Percentiles rank a stretch among this genome's conserved stretches.
Conservation (phyloP, 2,113 vertebrate species). For the Anas platyrhynchos region DNA sequence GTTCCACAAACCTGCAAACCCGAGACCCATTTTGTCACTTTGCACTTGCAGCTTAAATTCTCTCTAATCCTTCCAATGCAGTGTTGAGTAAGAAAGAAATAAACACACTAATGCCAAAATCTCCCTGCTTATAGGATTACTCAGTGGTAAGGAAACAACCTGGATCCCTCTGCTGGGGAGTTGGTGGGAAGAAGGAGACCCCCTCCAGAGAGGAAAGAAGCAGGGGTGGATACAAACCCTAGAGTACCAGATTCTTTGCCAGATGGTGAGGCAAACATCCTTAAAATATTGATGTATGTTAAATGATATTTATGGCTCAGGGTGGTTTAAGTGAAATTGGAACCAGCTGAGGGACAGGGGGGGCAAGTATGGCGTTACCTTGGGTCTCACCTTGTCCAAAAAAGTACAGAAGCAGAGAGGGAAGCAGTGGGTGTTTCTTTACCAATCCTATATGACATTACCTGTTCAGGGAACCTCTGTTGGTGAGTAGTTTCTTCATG, state of each 20-base stretch:
- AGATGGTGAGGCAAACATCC: neutral
- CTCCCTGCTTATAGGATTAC: neutral
- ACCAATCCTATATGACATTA: fast-evolving
- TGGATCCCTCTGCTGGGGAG: neutral
- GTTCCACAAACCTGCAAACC: neutral
- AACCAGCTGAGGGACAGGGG: neutral
- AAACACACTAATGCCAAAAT: slow-evolving; percentile 28
- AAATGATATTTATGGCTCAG: neutral
- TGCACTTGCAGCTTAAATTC: slow-evolving; percentile 30
- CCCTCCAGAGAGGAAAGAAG: neutral
- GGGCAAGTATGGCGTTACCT: neutral
- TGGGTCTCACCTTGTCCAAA: neutral
- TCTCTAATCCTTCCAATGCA: slow-evolving; percentile 7
- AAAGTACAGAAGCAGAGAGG: neutral
- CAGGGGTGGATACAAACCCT: neutral
- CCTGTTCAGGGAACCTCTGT: neutral
- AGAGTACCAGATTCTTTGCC: neutral
- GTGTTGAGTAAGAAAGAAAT: neutral
- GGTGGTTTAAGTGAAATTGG: neutral
- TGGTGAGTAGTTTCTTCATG: neutral
- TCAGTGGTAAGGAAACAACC: neutral
- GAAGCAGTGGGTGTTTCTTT: neutral
- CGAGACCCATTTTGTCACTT: neutral
- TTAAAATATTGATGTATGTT: neutral
- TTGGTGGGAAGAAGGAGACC: neutral